phyloP scores from a whole-genome alignment of 2,113 vertebrate species.

The Cryptomyrus ogoouensis region DNA sequence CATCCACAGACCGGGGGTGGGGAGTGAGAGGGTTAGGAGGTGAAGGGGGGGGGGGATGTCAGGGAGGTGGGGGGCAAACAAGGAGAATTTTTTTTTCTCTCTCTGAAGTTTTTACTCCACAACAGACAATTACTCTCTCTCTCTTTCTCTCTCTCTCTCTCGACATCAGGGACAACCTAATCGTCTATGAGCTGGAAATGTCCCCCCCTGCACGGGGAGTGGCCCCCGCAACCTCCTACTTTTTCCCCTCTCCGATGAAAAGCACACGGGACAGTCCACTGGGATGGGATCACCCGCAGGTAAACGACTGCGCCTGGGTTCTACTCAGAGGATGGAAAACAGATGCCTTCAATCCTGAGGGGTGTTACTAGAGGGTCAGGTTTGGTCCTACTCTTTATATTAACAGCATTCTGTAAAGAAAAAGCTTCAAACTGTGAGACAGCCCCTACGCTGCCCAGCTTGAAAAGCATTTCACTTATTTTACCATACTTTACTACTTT shows the following conservation, averaged over 20 bases:
- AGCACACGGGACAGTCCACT: conserved; percentile 19
- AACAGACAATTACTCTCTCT: background rate
- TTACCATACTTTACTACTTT: too few relatives aligned
- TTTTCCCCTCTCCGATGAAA: background rate
- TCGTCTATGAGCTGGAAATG: background rate
- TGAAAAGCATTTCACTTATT: background rate
- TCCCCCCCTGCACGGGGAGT: background rate
- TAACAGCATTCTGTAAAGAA: background rate
- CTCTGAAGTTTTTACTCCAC: background rate
- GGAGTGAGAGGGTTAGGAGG: background rate
- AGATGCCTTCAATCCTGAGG: background rate
- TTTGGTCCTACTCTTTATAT: background rate
- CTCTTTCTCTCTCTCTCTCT: background rate
- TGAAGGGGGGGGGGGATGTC: background rate
- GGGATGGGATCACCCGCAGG: conserved; percentile 10
- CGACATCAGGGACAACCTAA: background rate
- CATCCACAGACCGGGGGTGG: conserved; percentile 16
- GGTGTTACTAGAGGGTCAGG: background rate
- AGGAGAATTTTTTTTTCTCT: background rate
- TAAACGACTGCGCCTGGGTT: conserved; percentile 12
- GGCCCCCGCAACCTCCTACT: background rate
- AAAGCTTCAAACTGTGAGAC: background rate
- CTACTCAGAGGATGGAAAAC: background rate
- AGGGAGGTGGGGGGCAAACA: background rate
- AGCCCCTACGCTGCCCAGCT: background rate